Base-by-base conservation (phyloP, 2,797 vertebrate genomes). In the Scyliorhinus canicula region DNA sequence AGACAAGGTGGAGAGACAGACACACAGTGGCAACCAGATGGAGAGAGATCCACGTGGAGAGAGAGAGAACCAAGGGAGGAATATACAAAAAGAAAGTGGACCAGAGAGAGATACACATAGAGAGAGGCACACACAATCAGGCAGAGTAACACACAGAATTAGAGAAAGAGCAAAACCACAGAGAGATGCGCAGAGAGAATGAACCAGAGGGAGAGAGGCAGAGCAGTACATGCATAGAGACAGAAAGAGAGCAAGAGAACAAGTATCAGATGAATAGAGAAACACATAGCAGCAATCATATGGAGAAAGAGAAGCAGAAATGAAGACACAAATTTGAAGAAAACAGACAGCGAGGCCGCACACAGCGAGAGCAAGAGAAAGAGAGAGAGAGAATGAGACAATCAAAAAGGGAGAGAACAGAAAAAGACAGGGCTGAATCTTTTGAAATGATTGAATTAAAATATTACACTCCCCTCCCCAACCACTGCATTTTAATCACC, bases 381-480 rank as follows among this genome's bases (percentile, higher is more conserved):
- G 67, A 86, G 1, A 96, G 86, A 95, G 52, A 79, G 50, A 2
- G 28, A 69, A 52, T 21, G 95, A 4, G 95, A 95, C 71, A 0
- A 52, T 19, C 12, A 93, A 74, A 85, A 69, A 67, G 65, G 77
- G 40, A 82, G 40, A 44, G 44, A 82, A 82, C 21, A 79, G 74
- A 82, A 44, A 65, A 91, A 44, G 7, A 44, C 24, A 5, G 86
- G 24, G 65, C 65, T 91, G 57, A 24, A 91, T 63, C 19, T 65
- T 91, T 65, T 91, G n/a, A 65, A 91, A n/a, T 91, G 19, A 91
- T 91, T 88, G 60, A 65, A n/a, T 91, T 91, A 91, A 63, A 91
- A 44, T 8, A n/a, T 40, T 44, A 65, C 40, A 65, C 19, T 91
- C 35, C 19, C 6, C 35, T 31, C 35, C 86, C 1, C 57, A 60